phyloP scores from a whole-genome alignment of 1,140 invertebrate species.

The Mactra quadrangularis region DNA sequence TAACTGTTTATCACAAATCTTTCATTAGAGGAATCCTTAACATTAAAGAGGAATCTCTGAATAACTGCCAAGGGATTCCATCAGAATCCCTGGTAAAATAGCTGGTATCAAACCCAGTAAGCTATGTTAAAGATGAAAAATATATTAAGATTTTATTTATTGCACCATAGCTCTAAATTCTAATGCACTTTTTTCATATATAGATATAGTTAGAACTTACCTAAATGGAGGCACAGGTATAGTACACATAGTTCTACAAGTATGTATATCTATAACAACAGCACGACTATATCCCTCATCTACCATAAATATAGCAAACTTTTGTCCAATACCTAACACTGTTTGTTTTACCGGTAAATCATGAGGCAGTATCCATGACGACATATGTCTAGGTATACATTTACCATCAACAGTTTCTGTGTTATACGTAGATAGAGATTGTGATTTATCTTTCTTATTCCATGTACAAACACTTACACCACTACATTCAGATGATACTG shows the following conservation, averaged over 20 bases:
- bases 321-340: conserved; percentile 55
- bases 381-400: conserved; percentile 49
- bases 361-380: conserved; percentile 20
- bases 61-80: too few species aligned
- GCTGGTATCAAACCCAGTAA: too few species aligned
- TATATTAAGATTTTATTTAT: too few species aligned
- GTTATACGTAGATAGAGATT: conserved; percentile 40
- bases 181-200: too few species aligned
- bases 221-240: conserved; percentile 56
- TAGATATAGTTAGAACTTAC: too few species aligned
- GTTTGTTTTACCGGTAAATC: conserved; percentile 51
- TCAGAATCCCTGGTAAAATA: too few species aligned
- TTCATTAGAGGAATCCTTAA: too few species aligned
- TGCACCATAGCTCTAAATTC: too few species aligned
- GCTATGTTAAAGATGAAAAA: too few species aligned
- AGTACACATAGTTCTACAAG: conserved; percentile 45
- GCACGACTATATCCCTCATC: conserved; percentile 58
- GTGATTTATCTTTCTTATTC: conserved; percentile 40
- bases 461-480: conserved; percentile 43
- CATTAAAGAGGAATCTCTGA: too few species aligned
- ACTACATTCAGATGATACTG: neutral
- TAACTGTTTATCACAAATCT: too few species aligned
- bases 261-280: conserved; percentile 48
- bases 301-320: conserved; percentile 60
- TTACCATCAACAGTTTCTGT: conserved; percentile 45